Evolutionary conservation across 2,797 vertebrate genomes (phyloP).

Genomic region (Spizella passerina): DNA sequence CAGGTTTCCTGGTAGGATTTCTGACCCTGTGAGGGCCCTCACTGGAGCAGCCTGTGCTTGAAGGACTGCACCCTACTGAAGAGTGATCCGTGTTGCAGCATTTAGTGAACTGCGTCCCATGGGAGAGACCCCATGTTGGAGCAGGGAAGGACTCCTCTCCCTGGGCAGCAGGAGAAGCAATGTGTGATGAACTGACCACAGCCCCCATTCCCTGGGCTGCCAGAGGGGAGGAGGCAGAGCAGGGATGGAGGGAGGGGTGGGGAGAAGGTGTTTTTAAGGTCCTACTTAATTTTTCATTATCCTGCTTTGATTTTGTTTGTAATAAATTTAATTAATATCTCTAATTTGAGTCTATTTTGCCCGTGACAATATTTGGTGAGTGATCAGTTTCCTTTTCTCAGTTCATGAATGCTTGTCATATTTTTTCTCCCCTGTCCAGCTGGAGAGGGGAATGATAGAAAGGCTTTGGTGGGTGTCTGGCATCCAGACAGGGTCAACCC

Average conservation of each 20-base stretch:
- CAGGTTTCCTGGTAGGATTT: not conserved
- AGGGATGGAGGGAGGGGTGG: not conserved
- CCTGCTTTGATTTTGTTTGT: not conserved
- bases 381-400: not conserved
- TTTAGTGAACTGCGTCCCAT: not conserved
- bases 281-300: not conserved
- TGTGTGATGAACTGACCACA: not conserved
- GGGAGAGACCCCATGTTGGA: not conserved
- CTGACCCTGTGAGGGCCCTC: accelerated
- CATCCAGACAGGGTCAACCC: not conserved
- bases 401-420: not conserved
- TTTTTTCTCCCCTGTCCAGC: not conserved
- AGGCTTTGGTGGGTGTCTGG: not conserved
- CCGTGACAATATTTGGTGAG: not conserved
- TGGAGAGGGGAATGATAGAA: not conserved
- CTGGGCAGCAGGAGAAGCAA: not conserved
- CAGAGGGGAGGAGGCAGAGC: not conserved
- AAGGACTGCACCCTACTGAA: not conserved
- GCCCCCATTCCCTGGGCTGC: not conserved
- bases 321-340: not conserved
- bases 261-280: not conserved
- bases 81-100: no score
- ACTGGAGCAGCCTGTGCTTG: not conserved
- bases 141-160: not conserved
- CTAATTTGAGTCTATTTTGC: not conserved